Evolutionary conservation across 1,140 invertebrate species (phyloP), one percentile per base, ranked within the genome.

Genomic region (Pteromalus puparum): DNA sequence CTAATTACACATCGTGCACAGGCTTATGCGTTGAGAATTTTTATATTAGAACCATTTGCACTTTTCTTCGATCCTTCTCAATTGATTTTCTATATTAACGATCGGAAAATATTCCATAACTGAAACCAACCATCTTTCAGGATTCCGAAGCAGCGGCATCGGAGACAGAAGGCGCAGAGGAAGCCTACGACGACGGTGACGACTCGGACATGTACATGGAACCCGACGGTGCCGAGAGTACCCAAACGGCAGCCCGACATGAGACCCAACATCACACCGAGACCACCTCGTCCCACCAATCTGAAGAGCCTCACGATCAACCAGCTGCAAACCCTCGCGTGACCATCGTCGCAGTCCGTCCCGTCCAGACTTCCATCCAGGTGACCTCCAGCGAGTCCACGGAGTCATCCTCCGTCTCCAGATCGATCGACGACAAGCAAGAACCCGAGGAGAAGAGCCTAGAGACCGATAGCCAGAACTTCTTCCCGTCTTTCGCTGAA

Each of bases 401-500:
- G 0, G 72, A 81, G 7, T 48, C 78, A 24, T 48, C 46, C 15
- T 34, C 28, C 15, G 18, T 30, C 73, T 30, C 73, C 15, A 30
- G 26, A 34, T 30, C 68, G 5, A 9, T 18, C 61, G 61, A 65
- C 26, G 30, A 48, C 10, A 28, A 67, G 13, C 74, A 73, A 0
- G 79, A 87, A 0, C 38, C 84, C 0, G 90, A 89, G 9, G 91
- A 88, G 82, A 94, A 90, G 81, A 93, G 88, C 75, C 38, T 93
- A 10, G 91, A 92, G 81, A 90, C 90, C 2, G 92, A 93, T 1
- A 93, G 92, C 75, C 92, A 93, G 70, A 93, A 93, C 67, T 93
- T 94, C 86, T 94, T 94, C 87, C 94, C 93, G 0, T 93, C 93
- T 0, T 94, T 94, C 53, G 92, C 93, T 0, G 93, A 94, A 21